Evolutionary conservation across 2,797 vertebrate species (phyloP).

Genomic region (Epinephelus coioides): DNA sequence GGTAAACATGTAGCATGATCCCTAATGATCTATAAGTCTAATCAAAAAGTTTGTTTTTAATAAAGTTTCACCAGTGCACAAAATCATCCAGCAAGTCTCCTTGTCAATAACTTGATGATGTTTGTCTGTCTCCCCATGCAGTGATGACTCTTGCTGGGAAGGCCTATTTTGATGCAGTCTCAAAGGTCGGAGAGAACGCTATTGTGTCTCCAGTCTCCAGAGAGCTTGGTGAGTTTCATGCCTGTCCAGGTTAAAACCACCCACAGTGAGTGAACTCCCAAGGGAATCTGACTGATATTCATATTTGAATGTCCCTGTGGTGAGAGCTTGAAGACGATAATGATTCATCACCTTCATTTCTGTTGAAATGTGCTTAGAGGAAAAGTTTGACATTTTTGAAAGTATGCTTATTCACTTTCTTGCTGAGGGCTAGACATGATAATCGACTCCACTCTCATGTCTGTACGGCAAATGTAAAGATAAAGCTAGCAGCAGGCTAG

Average conservation of each 20-base stretch:
- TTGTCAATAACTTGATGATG: conserved; percentile 3
- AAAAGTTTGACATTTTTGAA: background rate
- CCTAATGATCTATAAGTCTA: background rate
- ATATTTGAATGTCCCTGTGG: conserved; percentile 12
- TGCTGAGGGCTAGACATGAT: background rate
- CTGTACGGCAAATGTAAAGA: background rate
- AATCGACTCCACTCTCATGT: background rate
- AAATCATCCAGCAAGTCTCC: background rate
- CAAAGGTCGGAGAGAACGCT: conserved; percentile 95
- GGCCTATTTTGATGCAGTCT: conserved; percentile 95
- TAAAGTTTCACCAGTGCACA: background rate
- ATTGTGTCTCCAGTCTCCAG: conserved; percentile 93
- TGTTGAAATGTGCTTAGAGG: background rate
- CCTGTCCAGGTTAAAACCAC: conserved; percentile 13
- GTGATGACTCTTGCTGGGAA: conserved; percentile 95
- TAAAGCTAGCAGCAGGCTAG: background rate
- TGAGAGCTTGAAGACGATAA: background rate
- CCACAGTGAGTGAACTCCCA: conserved; percentile 1
- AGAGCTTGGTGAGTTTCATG: conserved; percentile 91
- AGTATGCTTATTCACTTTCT: background rate
- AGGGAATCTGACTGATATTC: background rate
- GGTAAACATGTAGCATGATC: conserved; percentile 84
- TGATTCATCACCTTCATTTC: conserved; percentile 6
- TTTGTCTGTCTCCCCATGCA: conserved; percentile 70
- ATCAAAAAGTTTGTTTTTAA: background rate